Evolutionary conservation across 1,140 invertebrate genomes (phyloP).

Genomic region (Drosophila ananassae): DNA sequence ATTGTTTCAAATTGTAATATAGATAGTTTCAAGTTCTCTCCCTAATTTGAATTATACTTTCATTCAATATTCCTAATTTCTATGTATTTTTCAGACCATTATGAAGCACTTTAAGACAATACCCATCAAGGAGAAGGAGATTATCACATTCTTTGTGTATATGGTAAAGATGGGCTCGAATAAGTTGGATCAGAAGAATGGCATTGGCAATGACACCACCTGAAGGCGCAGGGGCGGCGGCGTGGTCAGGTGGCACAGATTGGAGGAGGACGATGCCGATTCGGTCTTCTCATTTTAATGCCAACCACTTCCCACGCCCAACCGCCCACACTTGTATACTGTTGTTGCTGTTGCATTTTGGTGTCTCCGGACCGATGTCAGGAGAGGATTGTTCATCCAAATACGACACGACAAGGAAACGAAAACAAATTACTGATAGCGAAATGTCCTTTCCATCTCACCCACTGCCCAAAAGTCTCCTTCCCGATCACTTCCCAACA

Average conservation of each 20-base stretch:
- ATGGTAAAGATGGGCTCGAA: conserved; percentile 97
- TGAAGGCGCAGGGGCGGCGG: conserved; percentile 54
- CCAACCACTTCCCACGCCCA: neutral
- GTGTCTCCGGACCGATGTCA: conserved; percentile 13
- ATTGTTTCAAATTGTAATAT: neutral
- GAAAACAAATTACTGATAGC: conserved; percentile 9
- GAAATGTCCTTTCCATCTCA: conserved; percentile 12
- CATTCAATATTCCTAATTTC: neutral
- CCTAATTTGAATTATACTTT: neutral
- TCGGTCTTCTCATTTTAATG: conserved; percentile 28
- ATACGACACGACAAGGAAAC: neutral
- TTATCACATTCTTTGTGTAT: conserved; percentile 97
- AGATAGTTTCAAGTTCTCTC: no score
- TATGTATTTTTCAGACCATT: conserved; percentile 87
- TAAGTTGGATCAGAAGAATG: conserved; percentile 95
- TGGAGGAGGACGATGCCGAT: conserved; percentile 22
- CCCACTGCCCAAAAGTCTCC: conserved; percentile 19
- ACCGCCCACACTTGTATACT: conserved; percentile 10
- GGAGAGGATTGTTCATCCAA: conserved; percentile 22
- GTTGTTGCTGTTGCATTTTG: conserved; percentile 54
- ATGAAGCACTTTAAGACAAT: conserved; percentile 98
- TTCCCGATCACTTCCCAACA: conserved; percentile 19
- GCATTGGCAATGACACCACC: conserved; percentile 84
- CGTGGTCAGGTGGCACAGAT: conserved; percentile 16
- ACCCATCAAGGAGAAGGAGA: conserved; percentile 96